Conservation (phyloP, 2,113 vertebrate species). For the Vulpes vulpes region DNA sequence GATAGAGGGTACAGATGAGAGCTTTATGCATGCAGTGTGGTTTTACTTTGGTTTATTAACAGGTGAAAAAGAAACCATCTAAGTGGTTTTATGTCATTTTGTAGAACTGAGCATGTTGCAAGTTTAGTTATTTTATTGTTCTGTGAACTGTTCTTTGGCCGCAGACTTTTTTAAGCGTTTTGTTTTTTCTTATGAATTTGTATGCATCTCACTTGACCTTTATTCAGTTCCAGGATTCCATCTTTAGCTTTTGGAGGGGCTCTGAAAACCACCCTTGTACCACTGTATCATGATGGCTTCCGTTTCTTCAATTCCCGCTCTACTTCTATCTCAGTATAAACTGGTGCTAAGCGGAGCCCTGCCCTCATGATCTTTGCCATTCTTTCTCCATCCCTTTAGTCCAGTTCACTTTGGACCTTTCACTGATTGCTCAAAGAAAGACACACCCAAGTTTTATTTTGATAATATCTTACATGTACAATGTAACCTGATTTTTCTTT, state of each 20-base stretch:
- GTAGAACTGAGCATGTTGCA: not conserved
- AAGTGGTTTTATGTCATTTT: not conserved
- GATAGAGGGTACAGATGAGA: not conserved
- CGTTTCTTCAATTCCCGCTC: not conserved
- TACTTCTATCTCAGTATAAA: not conserved
- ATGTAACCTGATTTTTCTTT: not conserved
- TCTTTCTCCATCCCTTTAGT: not conserved
- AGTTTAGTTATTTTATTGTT: not conserved
- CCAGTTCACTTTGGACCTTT: not conserved
- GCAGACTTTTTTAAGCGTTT: not conserved
- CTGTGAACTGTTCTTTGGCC: not conserved
- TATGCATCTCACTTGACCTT: not conserved
- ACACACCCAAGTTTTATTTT: not conserved
- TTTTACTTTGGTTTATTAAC: not conserved
- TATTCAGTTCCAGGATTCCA: not conserved
- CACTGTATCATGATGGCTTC: not conserved
- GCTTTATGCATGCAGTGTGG: no score
- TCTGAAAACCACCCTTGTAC: not conserved
- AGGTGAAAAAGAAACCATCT: no score
- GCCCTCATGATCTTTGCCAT: not conserved
- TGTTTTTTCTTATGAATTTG: not conserved
- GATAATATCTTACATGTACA: not conserved
- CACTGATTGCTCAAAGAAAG: not conserved
- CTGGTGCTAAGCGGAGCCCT: not conserved
- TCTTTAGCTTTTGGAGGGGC: not conserved